Evolutionary conservation across 1,140 invertebrate genomes (phyloP).

Genomic region (Babylonia areolata): DNA sequence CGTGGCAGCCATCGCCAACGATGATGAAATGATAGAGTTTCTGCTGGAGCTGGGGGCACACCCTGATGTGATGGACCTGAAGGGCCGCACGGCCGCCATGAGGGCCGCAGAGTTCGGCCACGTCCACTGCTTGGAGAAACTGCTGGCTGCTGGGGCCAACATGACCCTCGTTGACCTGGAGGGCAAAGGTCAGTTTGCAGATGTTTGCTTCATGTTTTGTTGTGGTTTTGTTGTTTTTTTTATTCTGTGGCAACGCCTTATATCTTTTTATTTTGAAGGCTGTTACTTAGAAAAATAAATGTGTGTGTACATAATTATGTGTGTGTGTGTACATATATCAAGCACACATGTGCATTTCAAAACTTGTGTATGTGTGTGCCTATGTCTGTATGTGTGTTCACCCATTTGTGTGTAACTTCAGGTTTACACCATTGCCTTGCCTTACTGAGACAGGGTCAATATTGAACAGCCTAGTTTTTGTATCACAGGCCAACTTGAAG

Average conservation of each 20-base stretch:
- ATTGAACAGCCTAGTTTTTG: too few relatives aligned
- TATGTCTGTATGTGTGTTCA: background rate
- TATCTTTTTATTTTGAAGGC: too few relatives aligned
- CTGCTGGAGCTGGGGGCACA: constrained; percentile 73
- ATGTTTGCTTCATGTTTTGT: background rate
- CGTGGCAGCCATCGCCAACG: constrained; percentile 70
- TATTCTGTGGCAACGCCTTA: too few relatives aligned
- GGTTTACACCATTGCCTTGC: too few relatives aligned
- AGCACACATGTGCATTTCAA: background rate
- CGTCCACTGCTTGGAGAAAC: constrained; percentile 72
- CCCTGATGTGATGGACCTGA: constrained; percentile 75
- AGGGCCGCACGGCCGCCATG: constrained; percentile 74
- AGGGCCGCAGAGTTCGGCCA: constrained; percentile 75
- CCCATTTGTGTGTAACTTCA: background rate
- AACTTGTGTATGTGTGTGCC: background rate
- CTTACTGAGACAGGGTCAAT: too few relatives aligned
- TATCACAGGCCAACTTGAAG: too few relatives aligned
- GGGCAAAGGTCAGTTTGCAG: constrained; percentile 71
- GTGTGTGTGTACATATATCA: background rate
- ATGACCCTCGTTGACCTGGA: constrained; percentile 73
- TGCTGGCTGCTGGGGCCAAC: constrained; percentile 72
- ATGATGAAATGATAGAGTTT: constrained; percentile 74
- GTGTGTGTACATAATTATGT: background rate
- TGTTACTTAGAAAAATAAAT: too few relatives aligned
- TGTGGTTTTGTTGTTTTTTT: too few relatives aligned